Conservation (phyloP, 2,888 invertebrate genomes). For the Malthinus seriepunctatus region DNA sequence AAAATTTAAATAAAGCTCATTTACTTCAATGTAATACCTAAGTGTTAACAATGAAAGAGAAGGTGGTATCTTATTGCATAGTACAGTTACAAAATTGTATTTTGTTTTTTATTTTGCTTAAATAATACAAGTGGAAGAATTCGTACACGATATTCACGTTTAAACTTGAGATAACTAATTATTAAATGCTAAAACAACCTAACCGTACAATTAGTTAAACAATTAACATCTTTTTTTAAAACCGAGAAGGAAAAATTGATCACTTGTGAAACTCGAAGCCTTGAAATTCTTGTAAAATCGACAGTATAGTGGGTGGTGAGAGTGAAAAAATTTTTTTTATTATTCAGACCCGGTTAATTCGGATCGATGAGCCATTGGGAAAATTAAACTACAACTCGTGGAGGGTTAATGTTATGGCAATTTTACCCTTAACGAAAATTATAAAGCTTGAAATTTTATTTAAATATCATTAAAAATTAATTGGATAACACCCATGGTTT, state of each 20-base stretch:
- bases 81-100: constrained; percentile 18
- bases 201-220: constrained; percentile 17
- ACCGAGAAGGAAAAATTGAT: background rate
- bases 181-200: constrained; percentile 19
- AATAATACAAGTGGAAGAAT: constrained; percentile 7
- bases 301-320: too few relatives aligned
- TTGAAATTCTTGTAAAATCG: constrained; percentile 6
- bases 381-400: too few relatives aligned
- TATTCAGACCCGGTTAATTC: too few relatives aligned
- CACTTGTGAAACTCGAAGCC: background rate
- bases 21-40: background rate
- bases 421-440: too few relatives aligned
- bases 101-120: constrained; percentile 8
- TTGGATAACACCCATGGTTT: too few relatives aligned
- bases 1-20: background rate
- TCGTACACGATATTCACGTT: constrained; percentile 27
- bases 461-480: too few relatives aligned
- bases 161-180: constrained; percentile 29
- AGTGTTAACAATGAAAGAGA: constrained; percentile 20
- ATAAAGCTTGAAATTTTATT: too few relatives aligned
- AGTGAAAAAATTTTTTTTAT: too few relatives aligned
- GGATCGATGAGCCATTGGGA: too few relatives aligned
- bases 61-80: constrained; percentile 19
- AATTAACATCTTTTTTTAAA: constrained; percentile 16
- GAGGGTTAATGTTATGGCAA: too few relatives aligned